Evolutionary conservation across 2,888 invertebrate species (phyloP).

Genomic region (Eilema caniola): DNA sequence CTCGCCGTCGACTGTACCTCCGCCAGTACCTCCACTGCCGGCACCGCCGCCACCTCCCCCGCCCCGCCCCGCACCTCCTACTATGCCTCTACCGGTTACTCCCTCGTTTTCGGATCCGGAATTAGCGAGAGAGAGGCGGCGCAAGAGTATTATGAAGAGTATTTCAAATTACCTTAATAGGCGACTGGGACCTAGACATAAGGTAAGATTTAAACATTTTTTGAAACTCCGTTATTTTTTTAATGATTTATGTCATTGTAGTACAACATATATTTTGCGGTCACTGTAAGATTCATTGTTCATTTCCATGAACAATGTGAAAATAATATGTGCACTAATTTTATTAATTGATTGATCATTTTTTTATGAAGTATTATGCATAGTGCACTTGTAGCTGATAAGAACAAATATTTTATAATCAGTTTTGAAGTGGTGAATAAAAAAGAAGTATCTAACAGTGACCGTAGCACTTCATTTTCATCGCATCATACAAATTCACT

Average conservation of each 20-base stretch:
- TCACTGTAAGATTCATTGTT: slow-evolving; percentile 6
- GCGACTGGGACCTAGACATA: slow-evolving; percentile 88
- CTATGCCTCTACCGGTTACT: slow-evolving; percentile 69
- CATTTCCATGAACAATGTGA: neutral
- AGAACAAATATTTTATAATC: too few relatives aligned
- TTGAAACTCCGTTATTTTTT: neutral
- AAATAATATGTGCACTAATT: too few relatives aligned
- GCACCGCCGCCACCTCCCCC: slow-evolving; percentile 50
- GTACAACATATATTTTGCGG: slow-evolving; percentile 5
- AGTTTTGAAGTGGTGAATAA: neutral
- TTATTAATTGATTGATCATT: too few relatives aligned
- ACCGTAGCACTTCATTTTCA: neutral
- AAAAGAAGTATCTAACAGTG: neutral
- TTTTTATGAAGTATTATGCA: too few relatives aligned
- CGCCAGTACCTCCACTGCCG: slow-evolving; percentile 68
- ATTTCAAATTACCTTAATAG: slow-evolving; percentile 94
- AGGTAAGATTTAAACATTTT: slow-evolving; percentile 73
- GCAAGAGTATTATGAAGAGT: slow-evolving; percentile 94
- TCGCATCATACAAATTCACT: neutral
- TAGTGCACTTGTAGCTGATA: too few relatives aligned
- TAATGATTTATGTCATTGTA: neutral
- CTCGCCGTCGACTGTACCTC: slow-evolving; percentile 60
- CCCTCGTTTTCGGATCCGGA: slow-evolving; percentile 88
- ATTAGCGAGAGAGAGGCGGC: slow-evolving; percentile 87
- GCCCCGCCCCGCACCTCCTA: slow-evolving; percentile 65